Evolutionary conservation across 2,797 vertebrate genomes (phyloP).

Genomic region (Myiotriccus ornatus): DNA sequence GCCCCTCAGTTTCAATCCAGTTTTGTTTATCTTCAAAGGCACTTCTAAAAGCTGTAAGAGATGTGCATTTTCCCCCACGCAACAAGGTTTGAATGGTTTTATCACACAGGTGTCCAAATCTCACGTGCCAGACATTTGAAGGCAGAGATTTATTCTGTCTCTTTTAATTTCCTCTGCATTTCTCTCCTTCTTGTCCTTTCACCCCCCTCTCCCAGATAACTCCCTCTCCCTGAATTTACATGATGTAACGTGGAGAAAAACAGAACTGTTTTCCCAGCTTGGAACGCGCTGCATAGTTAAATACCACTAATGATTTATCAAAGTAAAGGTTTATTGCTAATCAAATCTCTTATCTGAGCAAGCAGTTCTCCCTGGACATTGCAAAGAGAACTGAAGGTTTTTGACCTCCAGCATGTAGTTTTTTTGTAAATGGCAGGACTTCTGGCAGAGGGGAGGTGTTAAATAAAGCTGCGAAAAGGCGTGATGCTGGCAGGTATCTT

Average conservation of each 20-base stretch:
- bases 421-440: background rate
- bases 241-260: background rate
- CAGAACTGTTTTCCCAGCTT: background rate
- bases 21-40: background rate
- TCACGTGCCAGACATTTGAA: background rate
- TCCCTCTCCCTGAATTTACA: background rate
- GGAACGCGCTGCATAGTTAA: background rate
- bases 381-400: background rate
- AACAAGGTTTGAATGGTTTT: background rate
- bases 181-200: background rate
- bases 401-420: background rate
- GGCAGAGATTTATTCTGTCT: conserved; percentile 23
- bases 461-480: background rate
- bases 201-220: background rate
- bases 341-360: background rate
- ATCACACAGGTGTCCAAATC: background rate
- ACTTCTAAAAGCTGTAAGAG: background rate
- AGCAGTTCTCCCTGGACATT: background rate
- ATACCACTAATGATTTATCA: background rate
- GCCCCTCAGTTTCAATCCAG: background rate
- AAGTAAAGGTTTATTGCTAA: background rate
- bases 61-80: background rate
- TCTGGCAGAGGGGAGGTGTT: background rate
- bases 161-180: conserved; percentile 16
- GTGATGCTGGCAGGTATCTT: background rate